Conservation (phyloP, 2,888 invertebrate genomes). For the Hybos culiciformis region DNA sequence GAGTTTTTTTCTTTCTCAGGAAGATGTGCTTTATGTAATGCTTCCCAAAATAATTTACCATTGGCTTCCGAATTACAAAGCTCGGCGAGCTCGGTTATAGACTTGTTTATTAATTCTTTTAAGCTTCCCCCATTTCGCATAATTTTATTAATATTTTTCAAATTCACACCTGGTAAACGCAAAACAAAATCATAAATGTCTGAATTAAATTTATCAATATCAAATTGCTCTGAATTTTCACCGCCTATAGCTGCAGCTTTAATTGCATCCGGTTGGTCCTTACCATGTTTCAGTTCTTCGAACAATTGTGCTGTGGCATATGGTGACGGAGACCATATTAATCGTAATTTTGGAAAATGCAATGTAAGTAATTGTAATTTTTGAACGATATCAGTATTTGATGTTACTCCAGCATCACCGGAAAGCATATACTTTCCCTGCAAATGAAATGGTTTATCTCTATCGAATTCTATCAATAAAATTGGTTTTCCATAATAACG, state of each 20-base stretch:
- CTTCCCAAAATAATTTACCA: slow-evolving; percentile 52
- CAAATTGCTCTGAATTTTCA: slow-evolving; percentile 49
- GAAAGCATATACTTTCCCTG: slow-evolving; percentile 75
- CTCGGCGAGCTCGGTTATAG: slow-evolving; percentile 52
- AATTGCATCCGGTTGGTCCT: slow-evolving; percentile 63
- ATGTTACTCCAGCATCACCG: slow-evolving; percentile 43
- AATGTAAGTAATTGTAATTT: slow-evolving; percentile 86
- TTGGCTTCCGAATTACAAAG: slow-evolving; percentile 60
- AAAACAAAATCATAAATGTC: slow-evolving; percentile 66
- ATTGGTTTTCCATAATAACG: slow-evolving; percentile 77
- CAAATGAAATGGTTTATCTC: slow-evolving; percentile 78
- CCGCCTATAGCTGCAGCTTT: slow-evolving; percentile 59
- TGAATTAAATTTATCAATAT: slow-evolving; percentile 55
- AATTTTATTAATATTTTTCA: slow-evolving; percentile 67
- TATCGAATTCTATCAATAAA: slow-evolving; percentile 90
- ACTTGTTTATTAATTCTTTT: slow-evolving; percentile 43
- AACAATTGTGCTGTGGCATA: slow-evolving; percentile 93
- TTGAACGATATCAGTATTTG: slow-evolving; percentile 65
- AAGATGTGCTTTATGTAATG: slow-evolving; percentile 52
- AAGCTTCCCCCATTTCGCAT: slow-evolving; percentile 61
- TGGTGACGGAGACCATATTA: slow-evolving; percentile 95
- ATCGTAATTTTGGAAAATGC: slow-evolving; percentile 81
- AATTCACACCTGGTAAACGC: slow-evolving; percentile 77
- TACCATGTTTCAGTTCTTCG: slow-evolving; percentile 82
- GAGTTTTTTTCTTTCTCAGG: slow-evolving; percentile 38